Evolutionary conservation across 2,797 vertebrate genomes (phyloP), one percentile per base, ranked within the genome.

Genomic region (Gymnoscopelus microlampas): DNA sequence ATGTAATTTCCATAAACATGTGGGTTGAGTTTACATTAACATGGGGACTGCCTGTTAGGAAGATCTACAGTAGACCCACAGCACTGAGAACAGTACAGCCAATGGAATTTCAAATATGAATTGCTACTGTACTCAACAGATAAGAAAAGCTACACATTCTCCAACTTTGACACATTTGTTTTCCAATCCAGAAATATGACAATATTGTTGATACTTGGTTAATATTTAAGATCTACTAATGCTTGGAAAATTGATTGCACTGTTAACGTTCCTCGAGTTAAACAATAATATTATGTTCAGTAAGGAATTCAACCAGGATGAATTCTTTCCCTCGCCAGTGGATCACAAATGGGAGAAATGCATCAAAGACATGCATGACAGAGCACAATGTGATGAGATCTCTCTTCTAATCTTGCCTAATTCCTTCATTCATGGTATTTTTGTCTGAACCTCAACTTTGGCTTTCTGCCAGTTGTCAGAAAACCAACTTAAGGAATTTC

Each of bases 1-100:
- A 70, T 53, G 26, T 9, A 70, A 53, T 82, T 87, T 82, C 78
- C 67, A 79, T 84, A 83, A 84, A 89, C 80, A 86, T 81, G 70
- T 83, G 76, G 59, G 61, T 7, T 59, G 49, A 60, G 68, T 81
- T 84, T 83, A 66, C 62, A 80, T 55, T 68, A 60, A 67, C 39
- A 23, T 65, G 15, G 65, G 66, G 83, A 66, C 50, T 19, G 69
- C 61, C 3, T 71, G 58, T 68, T 63, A 24, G 65, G 54, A 64
- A 32, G 39, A 44, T 44, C 39, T 19, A 32, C 54, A 48, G 71
- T 83, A 72, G 64, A 82, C 72, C 78, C 26, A 71, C 68, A 71
- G 50, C 6, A 56, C 57, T 24, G 77, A 70, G 56, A 68, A 0
- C 0, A 61, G 44, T 76, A 49, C 59, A 53, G 55, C 11, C 4